Base-by-base conservation (phyloP, 1,140 invertebrate genomes). In the Heterodera schachtii region DNA sequence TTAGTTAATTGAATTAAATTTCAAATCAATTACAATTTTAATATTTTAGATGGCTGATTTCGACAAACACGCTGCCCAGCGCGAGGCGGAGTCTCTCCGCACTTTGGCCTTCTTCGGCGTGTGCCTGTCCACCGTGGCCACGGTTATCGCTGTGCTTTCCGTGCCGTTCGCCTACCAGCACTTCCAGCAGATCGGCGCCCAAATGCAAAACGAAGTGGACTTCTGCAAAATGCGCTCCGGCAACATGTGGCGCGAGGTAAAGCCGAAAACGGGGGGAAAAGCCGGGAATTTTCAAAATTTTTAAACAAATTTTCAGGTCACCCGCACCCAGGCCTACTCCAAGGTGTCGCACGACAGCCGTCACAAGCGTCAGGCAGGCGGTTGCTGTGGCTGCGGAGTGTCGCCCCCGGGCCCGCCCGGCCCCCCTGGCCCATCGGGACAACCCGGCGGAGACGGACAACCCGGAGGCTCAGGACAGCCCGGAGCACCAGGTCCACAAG, bases 211-310 rank as follows among this genome's bases (percentile, higher is more conserved):
- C 74, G 87, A 88, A 71, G 82, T 88, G 49, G 87, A 89, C 66
- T 88, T 89, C 83, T 88, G 87, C 79, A 84, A 85, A 60, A 83
- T 82, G 60, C 80, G 87, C 47, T 83, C 87, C 69, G 83, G 85
- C 49, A 87, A 87, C 83, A 87, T 87, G 83, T 87, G 87, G 86
- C 77, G 83, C 57, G 86, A 87, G 69, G 87, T 87, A 31, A 84
- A 82, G 16, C 49, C 49, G 49, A 11, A 31, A 52, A 52, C 31
- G 31, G 31, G 1, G 31, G 11, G 11, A 52, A 52, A 8, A 11
- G 6, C 49, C 6, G 11, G 49, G 11, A 31, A 52, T 0, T 8
- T 52, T 52, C 6, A 52, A 52, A 11, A 52, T 1, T 1, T 52
- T 52, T 64, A 1, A 64, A 64, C 46, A 5, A 31, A 60, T 43